Conservation (phyloP, 2,888 invertebrate genomes). For the Agrochola lota region DNA sequence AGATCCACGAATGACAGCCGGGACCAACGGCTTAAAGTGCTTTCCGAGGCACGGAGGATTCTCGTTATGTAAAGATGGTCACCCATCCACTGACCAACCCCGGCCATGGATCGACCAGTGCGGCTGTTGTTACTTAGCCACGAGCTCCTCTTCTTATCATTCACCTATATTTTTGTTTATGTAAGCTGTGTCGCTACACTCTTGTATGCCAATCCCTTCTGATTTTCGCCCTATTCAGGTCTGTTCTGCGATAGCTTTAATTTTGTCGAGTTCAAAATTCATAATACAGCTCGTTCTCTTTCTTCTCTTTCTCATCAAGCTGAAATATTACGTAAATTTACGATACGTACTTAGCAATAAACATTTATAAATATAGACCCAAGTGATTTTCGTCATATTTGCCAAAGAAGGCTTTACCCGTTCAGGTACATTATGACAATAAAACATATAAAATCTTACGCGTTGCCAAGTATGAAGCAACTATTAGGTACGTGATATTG, state of each 20-base stretch:
- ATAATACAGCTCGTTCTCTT: too few relatives aligned
- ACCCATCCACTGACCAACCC: too few relatives aligned
- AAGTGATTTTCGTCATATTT: not conserved
- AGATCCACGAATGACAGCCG: too few relatives aligned
- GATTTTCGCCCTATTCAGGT: not conserved
- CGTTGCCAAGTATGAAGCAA: slow-evolving; percentile 8
- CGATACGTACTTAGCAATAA: not conserved
- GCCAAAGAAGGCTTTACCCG: not conserved
- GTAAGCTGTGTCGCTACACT: not conserved
- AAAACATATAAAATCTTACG: not conserved
- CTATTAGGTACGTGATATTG: slow-evolving; percentile 16
- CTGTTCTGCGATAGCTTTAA: not conserved
- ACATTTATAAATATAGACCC: not conserved
- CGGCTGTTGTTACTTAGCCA: too few relatives aligned
- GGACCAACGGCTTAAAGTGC: too few relatives aligned
- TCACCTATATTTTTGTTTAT: not conserved
- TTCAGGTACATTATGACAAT: not conserved
- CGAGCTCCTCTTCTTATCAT: too few relatives aligned
- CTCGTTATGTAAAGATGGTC: too few relatives aligned
- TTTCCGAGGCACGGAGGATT: too few relatives aligned
- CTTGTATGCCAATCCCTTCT: not conserved
- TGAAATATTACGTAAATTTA: not conserved
- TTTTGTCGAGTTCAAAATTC: not conserved
- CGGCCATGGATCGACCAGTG: too few relatives aligned
- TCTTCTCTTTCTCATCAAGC: too few relatives aligned